Evolutionary conservation across 2,888 invertebrate genomes (phyloP).

Genomic region (Villa cingulata): DNA sequence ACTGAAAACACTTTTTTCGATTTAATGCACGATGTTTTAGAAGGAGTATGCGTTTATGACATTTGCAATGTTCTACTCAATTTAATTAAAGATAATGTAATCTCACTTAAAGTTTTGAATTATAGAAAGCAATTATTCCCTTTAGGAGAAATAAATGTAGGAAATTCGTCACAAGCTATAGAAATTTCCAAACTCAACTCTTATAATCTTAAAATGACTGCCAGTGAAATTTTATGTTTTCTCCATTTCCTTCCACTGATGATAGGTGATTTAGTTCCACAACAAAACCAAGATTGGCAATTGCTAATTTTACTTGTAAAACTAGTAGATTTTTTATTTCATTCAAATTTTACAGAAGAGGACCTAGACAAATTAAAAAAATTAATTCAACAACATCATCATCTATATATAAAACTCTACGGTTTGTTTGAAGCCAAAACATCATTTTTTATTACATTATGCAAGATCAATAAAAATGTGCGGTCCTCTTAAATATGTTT

Average conservation of each 20-base stretch:
- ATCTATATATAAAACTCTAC: not conserved
- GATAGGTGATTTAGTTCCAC: constrained; percentile 1
- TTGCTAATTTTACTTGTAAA: not conserved
- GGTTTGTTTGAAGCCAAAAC: not conserved
- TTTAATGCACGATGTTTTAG: constrained; percentile 14
- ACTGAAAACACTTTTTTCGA: constrained; percentile 6
- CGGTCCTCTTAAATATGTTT: no score
- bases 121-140: constrained; percentile 11
- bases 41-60: constrained; percentile 12
- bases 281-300: not conserved
- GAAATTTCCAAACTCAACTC: no score
- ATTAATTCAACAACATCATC: not conserved
- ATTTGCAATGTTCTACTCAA: constrained; percentile 10
- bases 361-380: not conserved
- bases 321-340: not conserved
- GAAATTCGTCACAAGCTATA: constrained; percentile 1
- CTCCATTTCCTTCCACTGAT: not conserved
- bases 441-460: not conserved
- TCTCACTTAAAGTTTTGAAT: constrained; percentile 9
- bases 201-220: no score
- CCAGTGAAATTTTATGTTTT: no score
- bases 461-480: not conserved
- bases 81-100: constrained; percentile 10
- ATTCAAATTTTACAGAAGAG: no score
- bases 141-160: constrained; percentile 10